Percentiles rank a stretch among this genome's conserved stretches.
phyloP scores from a whole-genome alignment of 2,113 vertebrate genomes.

The Ochotona curzoniae region DNA sequence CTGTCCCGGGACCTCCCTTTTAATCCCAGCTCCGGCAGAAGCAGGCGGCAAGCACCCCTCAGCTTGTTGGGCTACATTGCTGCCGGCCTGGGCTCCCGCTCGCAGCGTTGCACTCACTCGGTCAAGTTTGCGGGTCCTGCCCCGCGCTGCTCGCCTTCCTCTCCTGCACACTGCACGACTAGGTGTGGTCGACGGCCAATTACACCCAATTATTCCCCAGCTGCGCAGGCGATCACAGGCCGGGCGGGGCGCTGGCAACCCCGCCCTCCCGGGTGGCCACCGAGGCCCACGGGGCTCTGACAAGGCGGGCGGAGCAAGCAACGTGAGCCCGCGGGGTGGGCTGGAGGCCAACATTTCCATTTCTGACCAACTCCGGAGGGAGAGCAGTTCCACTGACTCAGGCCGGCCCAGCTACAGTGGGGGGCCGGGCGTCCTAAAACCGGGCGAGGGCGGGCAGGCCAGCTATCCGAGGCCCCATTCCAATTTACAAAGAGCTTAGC shows the following conservation, averaged over 20 bases:
- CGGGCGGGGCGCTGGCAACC: conserved; percentile 54
- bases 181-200: conserved; percentile 91
- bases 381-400: background rate
- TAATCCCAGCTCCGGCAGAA: background rate
- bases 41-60: background rate
- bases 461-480: no score
- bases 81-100: background rate
- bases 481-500: background rate
- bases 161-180: conserved; percentile 83
- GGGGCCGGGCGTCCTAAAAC: no score
- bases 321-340: background rate
- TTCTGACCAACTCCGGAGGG: background rate
- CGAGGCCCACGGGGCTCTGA: background rate
- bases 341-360: background rate
- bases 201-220: conserved; percentile 59
- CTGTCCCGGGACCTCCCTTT: background rate
- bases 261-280: background rate
- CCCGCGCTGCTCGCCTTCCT: background rate
- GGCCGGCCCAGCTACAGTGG: no score
- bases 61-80: background rate
- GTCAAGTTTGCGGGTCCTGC: conserved; percentile 26
- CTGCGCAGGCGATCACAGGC: conserved; percentile 40
- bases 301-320: no score
- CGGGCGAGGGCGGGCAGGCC: no score
- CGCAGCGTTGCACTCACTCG: conserved; percentile 63